Evolutionary conservation across 1,140 invertebrate genomes (phyloP), one percentile per base, ranked within the genome.

Genomic region (Anadara kagoshimensis): DNA sequence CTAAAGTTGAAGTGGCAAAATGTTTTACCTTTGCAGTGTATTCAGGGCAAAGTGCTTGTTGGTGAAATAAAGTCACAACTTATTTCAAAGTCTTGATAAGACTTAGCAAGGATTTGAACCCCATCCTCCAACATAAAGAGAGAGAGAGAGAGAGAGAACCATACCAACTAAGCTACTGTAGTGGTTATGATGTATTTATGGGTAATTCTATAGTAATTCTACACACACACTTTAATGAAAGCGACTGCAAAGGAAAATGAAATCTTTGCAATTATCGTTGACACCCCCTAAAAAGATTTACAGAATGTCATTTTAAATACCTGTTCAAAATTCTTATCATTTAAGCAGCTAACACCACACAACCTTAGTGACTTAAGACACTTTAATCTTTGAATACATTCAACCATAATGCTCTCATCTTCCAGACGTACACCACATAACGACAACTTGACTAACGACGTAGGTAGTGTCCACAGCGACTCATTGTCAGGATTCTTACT

Each of bases 311-410:
- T 22, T 20, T 63, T 61, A n/a, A 29, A 44, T 57, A 86, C 85
- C 83, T 84, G 22, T 41, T 62, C 29, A 22, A 88, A 70, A 12
- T 83, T 83, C 12, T 73, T 54, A 73, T 88, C 87, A 74, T 80
- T 84, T 20, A 88, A 66, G 20, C 82, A 82, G 3, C 82, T 54
- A 18, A 88, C 82, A 22, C 87, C 87, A 81, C 85, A 86, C 8
- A 88, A 71, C 51, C 79, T 75, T 0, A 87, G 24, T 5, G 74
- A 71, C 36, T 69, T 76, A 0, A 88, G 72, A 16, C 57, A 74
- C 3, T 66, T 78, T 51, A 88, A 68, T 29, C 87, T 68, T 61
- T 82, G 76, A 45, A 88, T 44, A 63, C 78, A 78, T 49, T 84
- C 83, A 16, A 86, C 79, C 22, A 88, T 69, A 16, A 88, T 72